A percentile compares a stretch with the other conserved stretches of the same genome.
phyloP scores from a whole-genome alignment of 2,888 invertebrate species.

The Dynastes hyllus region DNA sequence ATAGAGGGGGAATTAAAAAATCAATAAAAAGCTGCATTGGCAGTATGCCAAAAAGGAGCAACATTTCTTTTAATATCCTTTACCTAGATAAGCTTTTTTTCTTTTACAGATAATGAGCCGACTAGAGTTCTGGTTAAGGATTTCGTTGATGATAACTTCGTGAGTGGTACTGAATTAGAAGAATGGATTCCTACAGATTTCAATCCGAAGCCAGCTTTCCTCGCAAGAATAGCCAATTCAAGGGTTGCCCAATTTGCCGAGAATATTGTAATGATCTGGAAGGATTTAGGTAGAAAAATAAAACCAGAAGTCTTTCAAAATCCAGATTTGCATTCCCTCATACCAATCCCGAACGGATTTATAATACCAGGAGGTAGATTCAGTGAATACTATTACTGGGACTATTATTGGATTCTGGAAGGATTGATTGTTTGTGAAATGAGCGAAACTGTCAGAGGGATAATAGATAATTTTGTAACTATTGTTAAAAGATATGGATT shows the following conservation, averaged over 20 bases:
- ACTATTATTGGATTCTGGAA: slow-evolving; percentile 89
- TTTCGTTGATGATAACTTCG: slow-evolving; percentile 41
- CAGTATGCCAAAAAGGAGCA: no score
- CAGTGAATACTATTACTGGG: slow-evolving; percentile 89
- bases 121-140: slow-evolving; percentile 63
- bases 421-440: slow-evolving; percentile 86
- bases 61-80: no score
- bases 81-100: neutral
- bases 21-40: no score
- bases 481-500: slow-evolving; percentile 80
- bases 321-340: slow-evolving; percentile 67
- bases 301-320: slow-evolving; percentile 74
- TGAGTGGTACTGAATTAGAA: slow-evolving; percentile 70
- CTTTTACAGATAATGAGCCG: slow-evolving; percentile 52
- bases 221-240: slow-evolving; percentile 75
- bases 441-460: slow-evolving; percentile 78
- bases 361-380: slow-evolving; percentile 83
- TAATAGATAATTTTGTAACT: slow-evolving; percentile 81
- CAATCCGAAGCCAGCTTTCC: slow-evolving; percentile 75
- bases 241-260: slow-evolving; percentile 73
- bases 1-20: no score
- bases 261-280: slow-evolving; percentile 78
- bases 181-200: slow-evolving; percentile 77
- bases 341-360: slow-evolving; percentile 74
- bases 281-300: slow-evolving; percentile 76